Base-by-base conservation (phyloP, 2,797 vertebrate species). In the Sternotherus odoratus region DNA sequence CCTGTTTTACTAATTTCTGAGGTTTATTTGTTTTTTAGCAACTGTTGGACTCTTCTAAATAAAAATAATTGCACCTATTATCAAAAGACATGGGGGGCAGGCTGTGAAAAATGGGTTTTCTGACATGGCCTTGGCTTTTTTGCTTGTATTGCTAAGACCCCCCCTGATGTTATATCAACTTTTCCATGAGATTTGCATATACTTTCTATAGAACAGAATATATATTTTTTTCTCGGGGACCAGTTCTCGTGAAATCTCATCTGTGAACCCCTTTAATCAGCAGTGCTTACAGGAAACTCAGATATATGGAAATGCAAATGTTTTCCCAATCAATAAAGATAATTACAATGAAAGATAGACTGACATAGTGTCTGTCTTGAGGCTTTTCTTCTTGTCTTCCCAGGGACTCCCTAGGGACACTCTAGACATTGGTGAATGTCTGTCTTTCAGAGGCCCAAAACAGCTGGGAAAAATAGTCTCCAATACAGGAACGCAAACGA, bases 291-390 rank as follows among this genome's bases (percentile, higher is more conserved):
- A 97, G 95, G 94, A 95, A 96, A 92, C 88, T 86, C 24, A 0
- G 89, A 96, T 95, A 92, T 95, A 96, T 86, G 89, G 95, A 95
- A 96, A 95, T 96, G 95, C 72, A 97, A 96, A 97, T 95, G 94
- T 92, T 82, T 95, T 91, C 77, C 92, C 94, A 95, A 94, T 97
- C 96, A 96, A 97, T 96, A 96, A 94, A 96, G 96, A 95, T 95
- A 96, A 96, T 96, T 96, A 96, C 91, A 96, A 89, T 74, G 92
- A 95, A 95, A 97, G 94, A 94, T 79, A 97, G 95, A 94, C 95
- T 95, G 95, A 95, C 93, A 88, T 85, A 96, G 90, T 94, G 72
- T 96, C 95, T 94, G 72, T 96, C 95, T 95, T 53, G 88, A 95
- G 93, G 93, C 93, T 95, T 95, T 96, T 95, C 85, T 95, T 51